Conservation (phyloP, 2,888 invertebrate species). For the Philhelius pedissequus region DNA sequence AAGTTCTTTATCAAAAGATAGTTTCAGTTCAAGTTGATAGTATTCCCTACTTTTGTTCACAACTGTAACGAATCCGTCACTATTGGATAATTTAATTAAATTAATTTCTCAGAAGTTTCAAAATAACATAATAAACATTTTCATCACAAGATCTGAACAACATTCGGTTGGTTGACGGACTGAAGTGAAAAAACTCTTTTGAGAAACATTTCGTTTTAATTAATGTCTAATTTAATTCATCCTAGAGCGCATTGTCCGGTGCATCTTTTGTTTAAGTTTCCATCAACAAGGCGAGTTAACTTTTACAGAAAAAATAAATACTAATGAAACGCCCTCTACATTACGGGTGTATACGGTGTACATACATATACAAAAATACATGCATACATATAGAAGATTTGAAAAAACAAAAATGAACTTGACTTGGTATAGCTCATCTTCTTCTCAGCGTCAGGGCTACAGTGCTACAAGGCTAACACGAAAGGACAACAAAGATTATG, state of each 20-base stretch:
- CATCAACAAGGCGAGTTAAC: neutral
- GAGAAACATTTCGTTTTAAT: neutral
- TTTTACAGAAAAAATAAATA: too few species aligned
- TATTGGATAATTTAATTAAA: too few species aligned
- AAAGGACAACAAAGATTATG: neutral
- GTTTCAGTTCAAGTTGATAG: too few species aligned
- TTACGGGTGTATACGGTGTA: fast-evolving
- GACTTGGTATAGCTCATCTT: neutral
- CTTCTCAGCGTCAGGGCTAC: neutral
- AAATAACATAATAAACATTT: neutral
- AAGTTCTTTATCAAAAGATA: too few species aligned
- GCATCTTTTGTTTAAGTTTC: neutral
- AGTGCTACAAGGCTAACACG: too few species aligned
- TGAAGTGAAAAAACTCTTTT: constrained; percentile 29
- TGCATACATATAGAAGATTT: neutral
- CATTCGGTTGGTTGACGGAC: neutral
- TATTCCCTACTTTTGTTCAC: too few species aligned
- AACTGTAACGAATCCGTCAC: too few species aligned
- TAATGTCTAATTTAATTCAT: constrained; percentile 1
- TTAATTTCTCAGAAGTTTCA: too few species aligned
- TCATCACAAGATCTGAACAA: neutral
- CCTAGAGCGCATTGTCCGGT: neutral
- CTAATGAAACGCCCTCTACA: neutral
- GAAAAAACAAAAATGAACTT: neutral
- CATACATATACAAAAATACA: too few species aligned